Evolutionary conservation across 2,888 invertebrate genomes (phyloP), one percentile per base, ranked within the genome.

Genomic region (Agrotis segetum): DNA sequence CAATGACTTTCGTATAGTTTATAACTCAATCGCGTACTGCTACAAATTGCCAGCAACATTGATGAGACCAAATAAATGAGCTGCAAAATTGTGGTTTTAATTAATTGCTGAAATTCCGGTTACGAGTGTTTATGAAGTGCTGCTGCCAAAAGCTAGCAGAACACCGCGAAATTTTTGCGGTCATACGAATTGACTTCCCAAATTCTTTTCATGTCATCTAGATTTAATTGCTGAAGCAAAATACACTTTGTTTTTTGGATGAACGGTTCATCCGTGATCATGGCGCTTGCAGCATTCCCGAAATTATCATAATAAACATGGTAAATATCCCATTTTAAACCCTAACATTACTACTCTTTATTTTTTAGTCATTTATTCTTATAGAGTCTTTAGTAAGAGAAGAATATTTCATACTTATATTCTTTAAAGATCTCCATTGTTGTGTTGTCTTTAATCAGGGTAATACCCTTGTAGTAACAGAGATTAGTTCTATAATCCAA

Each of bases 401-500:
- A 34, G 29, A 34, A 34, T 34, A 40, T 40, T 6, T 29, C 0
- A 40, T 19, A 49, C 19, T 44, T 13, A 34, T 46, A n/a, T 16
- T 64, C 11, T 65, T 24, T 29, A 44, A 65, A 29, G 44, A 62
- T 65, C 21, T 58, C 11, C 21, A 50, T 21, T 67, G 60, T 77
- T 72, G 24, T 68, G 53, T 59, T 59, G 46, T 50, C 17, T 61
- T 53, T 79, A 71, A 79, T 79, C 69, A 59, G 53, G 55, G 49
- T 76, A 70, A 82, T 67, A 72, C 44, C 61, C 29, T 60, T 73
- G 58, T 71, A 63, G 61, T 61, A 68, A 74, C 47, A 24, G 16
- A 40, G 81, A 72, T 81, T 78, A 84, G 19, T 56, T 65, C 53
- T 59, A 24, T 78, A 72, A 81, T 81, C 71, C 66, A 52, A 64